These are phyloP conservation scores for Xylocampa areola DNA, from an alignment of 2,888 invertebrate genomes.

Conservation along the genomic window DNA sequence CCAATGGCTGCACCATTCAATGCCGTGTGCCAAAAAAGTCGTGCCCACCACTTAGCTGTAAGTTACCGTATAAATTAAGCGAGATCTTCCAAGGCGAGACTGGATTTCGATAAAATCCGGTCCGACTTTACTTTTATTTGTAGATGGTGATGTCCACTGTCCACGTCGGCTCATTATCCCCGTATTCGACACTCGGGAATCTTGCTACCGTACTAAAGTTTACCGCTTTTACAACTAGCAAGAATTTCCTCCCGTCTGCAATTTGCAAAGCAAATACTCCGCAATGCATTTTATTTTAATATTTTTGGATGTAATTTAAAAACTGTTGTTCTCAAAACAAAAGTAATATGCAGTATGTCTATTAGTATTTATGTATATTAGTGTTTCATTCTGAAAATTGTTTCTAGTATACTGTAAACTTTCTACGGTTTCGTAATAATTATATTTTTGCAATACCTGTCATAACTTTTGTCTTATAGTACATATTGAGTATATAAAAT, in stretches of 20 bases:
- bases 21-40: slow-evolving; percentile 79
- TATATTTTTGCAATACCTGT: slow-evolving; percentile 4
- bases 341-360: slow-evolving; percentile 3
- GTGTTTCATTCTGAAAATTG: slow-evolving; percentile 6
- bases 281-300: slow-evolving; percentile 15
- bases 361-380: slow-evolving; percentile 1
- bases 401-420: slow-evolving; percentile 12
- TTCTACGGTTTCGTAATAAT: slow-evolving; percentile 15
- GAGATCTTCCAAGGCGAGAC: slow-evolving; percentile 72
- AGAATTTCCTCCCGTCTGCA: slow-evolving; percentile 13
- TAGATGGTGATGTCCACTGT: slow-evolving; percentile 60
- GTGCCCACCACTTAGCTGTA: slow-evolving; percentile 64
- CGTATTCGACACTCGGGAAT: slow-evolving; percentile 34
- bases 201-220: slow-evolving; percentile 25
- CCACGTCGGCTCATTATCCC: slow-evolving; percentile 58
- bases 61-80: slow-evolving; percentile 70
- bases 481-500: too few species aligned
- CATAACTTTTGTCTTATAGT: slow-evolving; percentile 4
- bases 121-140: slow-evolving; percentile 70
- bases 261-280: slow-evolving; percentile 28
- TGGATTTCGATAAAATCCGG: slow-evolving; percentile 76
- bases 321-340: slow-evolving; percentile 10
- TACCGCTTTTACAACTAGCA: slow-evolving; percentile 8
- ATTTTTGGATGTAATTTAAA: slow-evolving; percentile 16
- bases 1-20: slow-evolving; percentile 65